Evolutionary conservation across 2,797 vertebrate species (phyloP), one percentile per base, ranked within the genome.

Genomic region (Acrossocheilus fasciatus): DNA sequence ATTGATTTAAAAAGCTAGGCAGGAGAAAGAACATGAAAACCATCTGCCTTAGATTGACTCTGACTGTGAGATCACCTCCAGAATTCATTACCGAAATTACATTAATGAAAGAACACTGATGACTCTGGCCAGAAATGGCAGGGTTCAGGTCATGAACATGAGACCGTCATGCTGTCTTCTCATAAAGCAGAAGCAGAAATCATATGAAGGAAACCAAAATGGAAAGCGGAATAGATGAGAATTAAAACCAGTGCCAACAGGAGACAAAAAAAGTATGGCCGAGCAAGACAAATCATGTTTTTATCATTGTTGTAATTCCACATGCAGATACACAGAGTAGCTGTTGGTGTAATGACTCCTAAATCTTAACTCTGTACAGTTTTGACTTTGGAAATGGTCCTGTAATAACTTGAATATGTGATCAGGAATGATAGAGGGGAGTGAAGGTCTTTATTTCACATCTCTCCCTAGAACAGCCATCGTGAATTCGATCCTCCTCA

Each of bases 61-160:
- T 84, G 82, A 83, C 88, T 89, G 87, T 81, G 86, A 88, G 85
- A 82, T 91, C 89, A 86, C 79, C 88, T 84, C 79, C 80, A 89
- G 84, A 87, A 91, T 92, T 92, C 91, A 93, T 93, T 91, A 94
- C 88, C 77, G 82, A 92, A 89, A 89, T 92, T 91, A 91, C 79
- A 87, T 89, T 85, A 88, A 82, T 88, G 86, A 87, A 87, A 87
- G 91, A 82, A 90, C 81, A 54, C 85, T 89, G 78, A 68, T 89
- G 82, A 77, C 86, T 91, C 86, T 86, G 62, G 59, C 88, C 79
- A 80, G 77, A 88, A 85, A 87, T 85, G 87, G 83, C 88, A 90
- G 81, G 66, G 80, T 69, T 87, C 75, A 76, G 80, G 50, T 45
- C 82, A 64, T 50, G 73, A 77, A 82, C 57, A 85, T 70, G 39